These are phyloP conservation scores for Aradus depressus DNA, from an alignment of 2,888 invertebrate species.

Conservation along the genomic window DNA sequence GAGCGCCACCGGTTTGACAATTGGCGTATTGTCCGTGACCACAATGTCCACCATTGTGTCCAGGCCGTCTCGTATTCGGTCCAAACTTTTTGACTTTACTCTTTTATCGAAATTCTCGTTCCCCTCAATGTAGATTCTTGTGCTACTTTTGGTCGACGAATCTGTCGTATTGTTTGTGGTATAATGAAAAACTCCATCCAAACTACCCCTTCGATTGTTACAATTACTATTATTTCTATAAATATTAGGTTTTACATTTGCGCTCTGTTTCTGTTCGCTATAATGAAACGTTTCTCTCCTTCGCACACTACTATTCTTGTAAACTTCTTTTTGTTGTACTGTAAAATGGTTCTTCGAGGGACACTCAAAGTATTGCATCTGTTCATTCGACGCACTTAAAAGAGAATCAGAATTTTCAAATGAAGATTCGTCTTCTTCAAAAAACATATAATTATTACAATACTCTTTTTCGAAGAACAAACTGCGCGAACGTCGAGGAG, in stretches of 20 bases:
- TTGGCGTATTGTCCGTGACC: constrained; percentile 38
- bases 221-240: no score
- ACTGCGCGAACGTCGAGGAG: constrained; percentile 63
- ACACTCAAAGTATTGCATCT: constrained; percentile 7
- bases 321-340: constrained; percentile 13
- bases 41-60: constrained; percentile 62
- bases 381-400: constrained; percentile 46
- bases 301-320: constrained; percentile 19
- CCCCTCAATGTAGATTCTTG: constrained; percentile 28
- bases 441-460: constrained; percentile 33
- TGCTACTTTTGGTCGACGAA: constrained; percentile 18
- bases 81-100: constrained; percentile 53
- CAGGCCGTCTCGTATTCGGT: constrained; percentile 61
- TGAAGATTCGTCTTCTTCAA: constrained; percentile 40
- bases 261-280: constrained; percentile 13
- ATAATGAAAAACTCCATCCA: constrained; percentile 38
- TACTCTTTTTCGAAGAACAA: constrained; percentile 45
- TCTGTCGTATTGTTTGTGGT: constrained; percentile 26
- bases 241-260: constrained; percentile 25
- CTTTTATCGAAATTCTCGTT: constrained; percentile 21
- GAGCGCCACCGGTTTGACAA: constrained; percentile 22
- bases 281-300: constrained; percentile 30
- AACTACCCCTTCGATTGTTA: constrained; percentile 36
- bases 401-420: constrained; percentile 54
- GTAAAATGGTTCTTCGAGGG: neutral